These are phyloP conservation scores for Vombatus ursinus DNA, from an alignment of 2,113 vertebrate species.

Conservation along the genomic window DNA sequence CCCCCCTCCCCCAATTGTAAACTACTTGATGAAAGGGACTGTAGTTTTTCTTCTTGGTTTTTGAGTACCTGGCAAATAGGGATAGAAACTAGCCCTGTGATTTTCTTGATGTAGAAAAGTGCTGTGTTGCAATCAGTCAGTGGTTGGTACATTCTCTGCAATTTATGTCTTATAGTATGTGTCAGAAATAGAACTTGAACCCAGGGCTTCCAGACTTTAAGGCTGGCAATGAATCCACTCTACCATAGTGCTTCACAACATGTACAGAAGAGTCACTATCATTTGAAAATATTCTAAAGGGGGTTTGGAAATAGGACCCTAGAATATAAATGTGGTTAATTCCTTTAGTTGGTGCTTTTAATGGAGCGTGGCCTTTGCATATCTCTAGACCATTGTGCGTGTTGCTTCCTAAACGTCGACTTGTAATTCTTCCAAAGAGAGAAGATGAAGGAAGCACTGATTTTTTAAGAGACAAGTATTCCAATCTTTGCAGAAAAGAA, in stretches of 20 bases:
- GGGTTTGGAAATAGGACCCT: constrained; percentile 51
- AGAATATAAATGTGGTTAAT: background rate
- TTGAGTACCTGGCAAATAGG: too few species aligned
- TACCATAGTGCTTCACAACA: too few species aligned
- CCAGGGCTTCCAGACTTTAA: background rate
- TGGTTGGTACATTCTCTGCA: background rate
- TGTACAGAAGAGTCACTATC: background rate
- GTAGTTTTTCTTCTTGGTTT: too few species aligned
- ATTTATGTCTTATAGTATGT: background rate
- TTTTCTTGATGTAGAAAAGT: too few species aligned
- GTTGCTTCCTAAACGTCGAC: constrained; percentile 29
- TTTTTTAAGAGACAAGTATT: constrained; percentile 47
- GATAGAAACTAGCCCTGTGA: too few species aligned
- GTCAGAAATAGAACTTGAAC: background rate
- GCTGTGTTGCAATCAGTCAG: background rate
- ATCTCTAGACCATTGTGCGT: background rate
- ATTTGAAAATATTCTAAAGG: constrained; percentile 36
- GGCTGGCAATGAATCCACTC: background rate
- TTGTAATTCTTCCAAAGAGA: constrained; percentile 22
- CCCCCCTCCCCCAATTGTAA: too few species aligned
- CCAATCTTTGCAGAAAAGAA: constrained; percentile 49
- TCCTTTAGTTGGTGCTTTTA: constrained; percentile 12
- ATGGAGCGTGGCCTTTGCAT: background rate
- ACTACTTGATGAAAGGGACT: too few species aligned
- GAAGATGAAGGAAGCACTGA: background rate